Base-by-base conservation (phyloP, 2,797 vertebrate genomes). In the Mallotus villosus region DNA sequence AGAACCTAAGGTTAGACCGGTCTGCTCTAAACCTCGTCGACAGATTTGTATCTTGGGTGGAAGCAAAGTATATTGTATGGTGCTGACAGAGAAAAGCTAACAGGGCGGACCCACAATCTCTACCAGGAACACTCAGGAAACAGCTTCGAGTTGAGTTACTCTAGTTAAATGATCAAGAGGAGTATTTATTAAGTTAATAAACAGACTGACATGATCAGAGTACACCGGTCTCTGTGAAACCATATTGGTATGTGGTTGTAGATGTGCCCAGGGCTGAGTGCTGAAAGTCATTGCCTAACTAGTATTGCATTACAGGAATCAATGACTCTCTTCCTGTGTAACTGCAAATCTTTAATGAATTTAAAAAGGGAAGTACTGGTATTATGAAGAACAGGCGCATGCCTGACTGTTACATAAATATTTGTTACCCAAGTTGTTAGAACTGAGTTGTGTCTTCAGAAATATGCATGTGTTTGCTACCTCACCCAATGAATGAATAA, bases 271-370 rank as follows among this genome's bases (percentile, higher is more conserved):
- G 41, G 12, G 12, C 41, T 46, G 9, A 46, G 41, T 46, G 9
- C 41, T 46, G 9, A 78, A 73, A 77, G 27, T 76, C 53, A 71
- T 58, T 63, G 14, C 49, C 7, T 2, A 64, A 37, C 68, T 51
- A 17, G 24, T 46, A 22, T 66, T 53, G 25, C 7, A 49, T 14
- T 34, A 21, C 11, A 55, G 51, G 51, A 55, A 55, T 55, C 19
- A 55, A 55, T 55, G 51, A n/a, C 14, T 8, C 60, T 58, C 19
- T 41, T 2, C 49, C 17, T 64, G 34, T 21, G 21, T 12, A 65
- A 4, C 16, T 65, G 8, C 9, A 49, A 24, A 24, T 8, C 62
- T 63, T 34, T 34, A 29, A 37, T n/a, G 2, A 22, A 19, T 32
- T 63, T n/a, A 16, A 3, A 37, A 37, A 21, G 17, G 19, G 17